These are phyloP conservation scores for Enteromius mattozi DNA, from an alignment of 2,797 vertebrate species.

Conservation along the genomic window DNA sequence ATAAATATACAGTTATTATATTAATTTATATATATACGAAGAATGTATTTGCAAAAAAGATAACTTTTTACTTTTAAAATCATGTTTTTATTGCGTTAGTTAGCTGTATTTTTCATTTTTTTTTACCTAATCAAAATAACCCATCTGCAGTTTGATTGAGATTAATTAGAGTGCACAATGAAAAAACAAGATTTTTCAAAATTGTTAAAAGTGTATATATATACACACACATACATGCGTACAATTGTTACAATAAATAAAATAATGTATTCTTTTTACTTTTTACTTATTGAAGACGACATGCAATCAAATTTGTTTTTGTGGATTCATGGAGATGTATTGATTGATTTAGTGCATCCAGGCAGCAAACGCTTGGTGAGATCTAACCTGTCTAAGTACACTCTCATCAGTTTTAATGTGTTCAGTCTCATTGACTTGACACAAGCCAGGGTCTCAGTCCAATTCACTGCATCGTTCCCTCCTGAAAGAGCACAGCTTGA, in stretches of 20 bases:
- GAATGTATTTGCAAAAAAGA: too few species aligned
- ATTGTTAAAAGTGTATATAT: too few species aligned
- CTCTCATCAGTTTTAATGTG: conserved; percentile 49
- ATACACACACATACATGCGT: too few species aligned
- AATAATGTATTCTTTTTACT: not conserved
- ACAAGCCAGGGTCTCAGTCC: conserved; percentile 25
- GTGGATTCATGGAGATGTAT: conserved; percentile 34
- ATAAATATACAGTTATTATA: too few species aligned
- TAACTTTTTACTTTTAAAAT: too few species aligned
- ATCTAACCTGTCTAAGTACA: conserved; percentile 44
- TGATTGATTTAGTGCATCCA: conserved; percentile 45
- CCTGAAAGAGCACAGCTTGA: conserved; percentile 37
- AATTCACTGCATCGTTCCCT: conserved; percentile 1
- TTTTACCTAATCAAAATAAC: too few species aligned
- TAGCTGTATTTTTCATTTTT: too few species aligned
- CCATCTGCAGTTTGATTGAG: too few species aligned
- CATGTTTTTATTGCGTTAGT: too few species aligned
- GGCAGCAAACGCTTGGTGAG: conserved; percentile 17
- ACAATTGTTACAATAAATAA: not conserved
- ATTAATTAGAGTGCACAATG: too few species aligned
- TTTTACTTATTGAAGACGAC: not conserved
- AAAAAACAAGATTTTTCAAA: too few species aligned
- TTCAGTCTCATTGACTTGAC: conserved; percentile 52
- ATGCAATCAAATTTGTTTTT: conserved; percentile 43
- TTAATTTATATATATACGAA: too few species aligned